Base-by-base conservation (phyloP, 2,113 vertebrate species). In the Pelobates fuscus region DNA sequence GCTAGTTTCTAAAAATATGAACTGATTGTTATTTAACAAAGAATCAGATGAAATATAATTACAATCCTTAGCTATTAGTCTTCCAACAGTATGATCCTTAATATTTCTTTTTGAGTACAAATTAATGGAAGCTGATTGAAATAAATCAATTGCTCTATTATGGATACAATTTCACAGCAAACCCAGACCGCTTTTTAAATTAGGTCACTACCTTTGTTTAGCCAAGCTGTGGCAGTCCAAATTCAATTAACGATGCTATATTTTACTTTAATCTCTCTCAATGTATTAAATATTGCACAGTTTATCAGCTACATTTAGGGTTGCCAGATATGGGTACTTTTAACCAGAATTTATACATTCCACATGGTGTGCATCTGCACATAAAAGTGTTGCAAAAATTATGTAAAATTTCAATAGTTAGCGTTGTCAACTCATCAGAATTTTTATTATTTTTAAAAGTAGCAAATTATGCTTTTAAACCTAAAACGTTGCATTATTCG, bases 31-130 rank as follows among this genome's bases (percentile, higher is more conserved):
- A 27, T 10, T 57, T 60, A 29, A 71, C 57, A 71, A 71, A 60
- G 55, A 37, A 71, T 46, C 69, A 71, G 59, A 71, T 60, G 69
- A 71, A 71, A 61, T 61, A 71, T 71, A 71, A 71, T 71, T 71
- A 71, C 27, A 57, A 71, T 54, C 69, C 57, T 71, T 71, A 60
- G 69, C 59, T 57, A 61, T 61, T 26, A 15, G 30, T 69, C n/a
- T 61, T 29, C 69, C 43, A 21, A 44, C 24, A 71, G 32, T 20
- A 71, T 29, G 69, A 71, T 24, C 69, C 37, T 61, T 71, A 71
- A 71, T 71, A 71, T 71, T 71, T 71, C 59, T 71, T 57, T 71
- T 61, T 71, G 44, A 49, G 44, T 49, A 49, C 17, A 49, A 17
- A 17, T 49, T 49, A 49, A 49, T 49, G 44, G 44, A 49, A 49